These are phyloP conservation scores for Eudemis profundana DNA, from an alignment of 2,888 invertebrate genomes.

Conservation along the genomic window DNA sequence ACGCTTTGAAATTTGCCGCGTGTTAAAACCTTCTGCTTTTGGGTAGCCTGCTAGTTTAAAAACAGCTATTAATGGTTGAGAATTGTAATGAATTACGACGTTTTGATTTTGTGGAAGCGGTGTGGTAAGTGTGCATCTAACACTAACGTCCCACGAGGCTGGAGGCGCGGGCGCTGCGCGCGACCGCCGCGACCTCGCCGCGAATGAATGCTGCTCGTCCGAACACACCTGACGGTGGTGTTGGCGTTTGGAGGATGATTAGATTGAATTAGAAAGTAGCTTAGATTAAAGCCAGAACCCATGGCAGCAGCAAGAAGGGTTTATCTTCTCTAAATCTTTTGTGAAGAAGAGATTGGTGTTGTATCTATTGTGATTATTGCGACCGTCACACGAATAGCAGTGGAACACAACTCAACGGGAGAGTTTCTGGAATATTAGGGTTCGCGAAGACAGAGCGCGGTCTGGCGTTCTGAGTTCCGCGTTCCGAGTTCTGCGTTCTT, in stretches of 20 bases:
- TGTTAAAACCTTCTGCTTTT: constrained; percentile 15
- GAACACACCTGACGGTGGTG: constrained; percentile 41
- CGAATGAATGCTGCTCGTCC: constrained; percentile 65
- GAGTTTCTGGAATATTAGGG: too few relatives aligned
- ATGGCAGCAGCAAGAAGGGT: too few relatives aligned
- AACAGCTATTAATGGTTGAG: neutral
- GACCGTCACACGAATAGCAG: too few relatives aligned
- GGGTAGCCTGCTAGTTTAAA: neutral
- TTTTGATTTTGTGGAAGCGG: neutral
- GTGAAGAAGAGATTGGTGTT: too few relatives aligned
- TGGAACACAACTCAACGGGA: too few relatives aligned
- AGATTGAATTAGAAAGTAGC: constrained; percentile 7
- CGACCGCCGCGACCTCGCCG: constrained; percentile 65
- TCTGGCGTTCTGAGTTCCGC: too few relatives aligned
- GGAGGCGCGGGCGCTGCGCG: constrained; percentile 38
- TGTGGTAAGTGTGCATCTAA: constrained; percentile 43
- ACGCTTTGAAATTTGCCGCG: neutral
- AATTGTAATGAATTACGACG: neutral
- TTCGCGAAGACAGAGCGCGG: too few relatives aligned
- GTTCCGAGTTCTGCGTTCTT: too few relatives aligned
- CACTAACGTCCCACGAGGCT: constrained; percentile 26
- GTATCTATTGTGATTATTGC: too few relatives aligned
- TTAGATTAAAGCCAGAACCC: too few relatives aligned
- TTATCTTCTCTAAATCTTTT: too few relatives aligned
- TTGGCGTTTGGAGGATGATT: constrained; percentile 18